Base-by-base conservation (phyloP, 2,113 vertebrate genomes). In the Callipepla squamata region DNA sequence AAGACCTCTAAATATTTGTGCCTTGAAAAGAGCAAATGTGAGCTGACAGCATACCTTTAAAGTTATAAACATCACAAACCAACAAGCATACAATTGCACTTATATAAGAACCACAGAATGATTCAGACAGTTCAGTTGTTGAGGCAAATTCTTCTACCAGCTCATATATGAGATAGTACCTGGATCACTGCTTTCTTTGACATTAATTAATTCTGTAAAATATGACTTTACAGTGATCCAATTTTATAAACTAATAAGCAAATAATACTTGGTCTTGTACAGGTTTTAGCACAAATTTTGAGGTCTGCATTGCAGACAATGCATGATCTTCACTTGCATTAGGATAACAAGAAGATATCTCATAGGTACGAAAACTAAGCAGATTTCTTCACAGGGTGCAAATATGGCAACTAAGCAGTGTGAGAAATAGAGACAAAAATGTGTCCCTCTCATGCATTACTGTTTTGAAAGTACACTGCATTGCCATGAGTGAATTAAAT, bases 21-120 rank as follows among this genome's bases (percentile, higher is more conserved):
- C 79, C 44, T 92, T 89, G 81, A 77, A 61, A 83, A 55, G 9
- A 89, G 28, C 3, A 80, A 76, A 91, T 85, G 21, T 55, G 55
- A 93, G 32, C 62, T 87, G 94, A 91, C 78, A 91, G 59, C 55
- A 40, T 50, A 69, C 25, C 50, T 90, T 90, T 62, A 84, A 73
- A 50, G 5, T 45, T 11, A 53, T 11, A 73, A 53, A 7, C 8
- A 57, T 76, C 22, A 30, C 40, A 86, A 90, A 81, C 13, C 48
- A 75, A 36, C 30, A 67, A 42, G 3, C 18, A 61, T 75, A 72
- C n/a, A 13, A n/a, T 57, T 81, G 47, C 21, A 58, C 44, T 79
- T 68, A 40, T 38, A 65, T 42, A 86, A 88, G 68, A 85, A 83
- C 13, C 15, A 11, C 48, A 58, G 51, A 84, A 74, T 48, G 3